Evolutionary conservation across 2,797 vertebrate genomes (phyloP).

Genomic region (Eutrigla gurnardus): DNA sequence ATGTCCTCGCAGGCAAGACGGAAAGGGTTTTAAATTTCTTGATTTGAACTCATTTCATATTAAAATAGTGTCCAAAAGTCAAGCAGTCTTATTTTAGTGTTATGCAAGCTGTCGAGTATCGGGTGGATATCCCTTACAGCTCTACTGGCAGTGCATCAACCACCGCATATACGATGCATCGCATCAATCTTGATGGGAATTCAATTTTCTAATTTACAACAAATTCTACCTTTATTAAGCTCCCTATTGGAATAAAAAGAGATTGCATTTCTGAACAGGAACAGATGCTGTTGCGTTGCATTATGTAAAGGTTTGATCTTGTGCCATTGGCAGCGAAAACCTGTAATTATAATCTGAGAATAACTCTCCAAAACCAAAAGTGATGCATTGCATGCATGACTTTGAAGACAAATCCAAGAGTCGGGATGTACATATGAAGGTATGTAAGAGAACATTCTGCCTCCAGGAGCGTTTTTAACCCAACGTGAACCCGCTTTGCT

Average conservation of each 20-base stretch:
- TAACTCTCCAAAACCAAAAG: not conserved
- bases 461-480: not conserved
- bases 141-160: not conserved
- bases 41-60: not conserved
- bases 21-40: no score
- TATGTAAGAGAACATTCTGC: not conserved
- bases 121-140: not conserved
- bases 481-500: not conserved
- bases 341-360: not conserved
- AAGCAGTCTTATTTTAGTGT: not conserved
- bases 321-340: not conserved
- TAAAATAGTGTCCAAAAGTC: not conserved
- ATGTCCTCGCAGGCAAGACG: not conserved
- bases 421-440: not conserved
- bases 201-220: not conserved
- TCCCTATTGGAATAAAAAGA: not conserved
- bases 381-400: not conserved
- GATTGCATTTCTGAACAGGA: conserved; percentile 2
- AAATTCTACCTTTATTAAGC: not conserved
- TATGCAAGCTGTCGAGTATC: not conserved
- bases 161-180: no score
- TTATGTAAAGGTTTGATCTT: not conserved
- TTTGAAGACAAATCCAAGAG: not conserved
- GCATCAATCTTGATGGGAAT: not conserved
- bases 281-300: not conserved